Percentiles rank a stretch among this genome's conserved stretches.
phyloP scores from a whole-genome alignment of 53 echinoderm and acorn worm genomes.

The Luidia sarsii region DNA sequence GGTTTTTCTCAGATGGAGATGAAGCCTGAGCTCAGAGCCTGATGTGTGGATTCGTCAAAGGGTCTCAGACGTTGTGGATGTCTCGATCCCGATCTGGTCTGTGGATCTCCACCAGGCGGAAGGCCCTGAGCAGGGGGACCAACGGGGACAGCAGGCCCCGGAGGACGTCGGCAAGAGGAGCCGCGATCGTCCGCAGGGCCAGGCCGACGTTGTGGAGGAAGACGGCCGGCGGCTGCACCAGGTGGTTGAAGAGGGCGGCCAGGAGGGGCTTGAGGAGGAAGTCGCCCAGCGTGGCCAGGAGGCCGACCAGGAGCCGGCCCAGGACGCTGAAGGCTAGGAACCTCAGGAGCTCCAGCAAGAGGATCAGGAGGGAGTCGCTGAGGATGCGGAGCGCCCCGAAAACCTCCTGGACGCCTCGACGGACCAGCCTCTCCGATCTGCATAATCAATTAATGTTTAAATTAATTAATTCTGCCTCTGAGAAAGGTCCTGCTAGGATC shows the following conservation, averaged over 20 bases:
- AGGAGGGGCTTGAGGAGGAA: conserved; percentile 72
- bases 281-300: conserved; percentile 69
- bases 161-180: conserved; percentile 66
- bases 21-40: too few relatives aligned
- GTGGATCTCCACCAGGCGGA: conserved; percentile 79
- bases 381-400: conserved; percentile 77
- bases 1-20: too few relatives aligned
- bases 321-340: conserved; percentile 73
- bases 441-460: too few relatives aligned
- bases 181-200: conserved; percentile 57
- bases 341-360: conserved; percentile 69
- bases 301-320: conserved; percentile 68
- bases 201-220: conserved; percentile 72
- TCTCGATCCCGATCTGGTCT: too few relatives aligned
- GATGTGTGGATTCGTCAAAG: too few relatives aligned
- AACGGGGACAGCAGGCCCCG: conserved; percentile 50
- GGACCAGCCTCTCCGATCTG: conserved; percentile 75
- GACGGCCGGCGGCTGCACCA: conserved; percentile 72
- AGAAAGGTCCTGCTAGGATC: too few relatives aligned
- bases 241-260: conserved; percentile 71
- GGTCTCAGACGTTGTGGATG: too few relatives aligned
- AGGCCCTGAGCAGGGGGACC: conserved; percentile 72
- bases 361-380: conserved; percentile 78
- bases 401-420: conserved; percentile 70
- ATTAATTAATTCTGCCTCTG: too few relatives aligned